phyloP scores from a whole-genome alignment of 2,113 vertebrate species.

The Larimichthys crocea region DNA sequence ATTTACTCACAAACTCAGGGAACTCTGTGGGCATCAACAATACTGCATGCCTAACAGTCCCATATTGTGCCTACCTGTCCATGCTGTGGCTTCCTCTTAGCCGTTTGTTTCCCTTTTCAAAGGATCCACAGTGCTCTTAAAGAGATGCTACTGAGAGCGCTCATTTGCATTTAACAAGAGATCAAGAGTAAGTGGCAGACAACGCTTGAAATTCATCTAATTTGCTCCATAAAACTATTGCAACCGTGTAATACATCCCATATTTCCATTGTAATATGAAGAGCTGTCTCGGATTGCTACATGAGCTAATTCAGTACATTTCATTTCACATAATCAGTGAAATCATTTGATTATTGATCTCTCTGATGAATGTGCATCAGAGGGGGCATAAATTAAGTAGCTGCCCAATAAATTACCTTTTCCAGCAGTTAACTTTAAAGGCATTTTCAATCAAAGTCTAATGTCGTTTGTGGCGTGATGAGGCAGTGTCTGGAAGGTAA shows the following conservation, averaged over 20 bases:
- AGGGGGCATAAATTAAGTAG: constrained; percentile 76
- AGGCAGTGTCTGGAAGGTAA: constrained; percentile 69
- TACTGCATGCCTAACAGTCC: neutral
- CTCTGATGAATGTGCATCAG: constrained; percentile 74
- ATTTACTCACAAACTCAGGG: constrained; percentile 10
- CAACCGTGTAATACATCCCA: constrained; percentile 25
- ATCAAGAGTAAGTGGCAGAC: constrained; percentile 62
- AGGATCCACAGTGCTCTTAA: constrained; percentile 32
- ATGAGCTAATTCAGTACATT: constrained; percentile 45
- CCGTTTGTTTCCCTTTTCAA: constrained; percentile 51
- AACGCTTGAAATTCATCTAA: constrained; percentile 61
- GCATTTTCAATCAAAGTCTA: constrained; percentile 77
- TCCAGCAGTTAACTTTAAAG: constrained; percentile 78
- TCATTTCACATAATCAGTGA: constrained; percentile 66
- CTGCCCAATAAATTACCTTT: constrained; percentile 79
- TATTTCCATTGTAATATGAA: constrained; percentile 42
- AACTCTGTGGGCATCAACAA: constrained; percentile 29
- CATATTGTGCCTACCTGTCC: neutral
- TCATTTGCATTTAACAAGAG: constrained; percentile 73
- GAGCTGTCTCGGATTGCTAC: constrained; percentile 33
- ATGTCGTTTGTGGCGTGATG: constrained; percentile 75
- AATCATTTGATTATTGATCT: constrained; percentile 78
- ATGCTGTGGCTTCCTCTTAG: constrained; percentile 16
- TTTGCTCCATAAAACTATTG: constrained; percentile 53
- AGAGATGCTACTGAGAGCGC: constrained; percentile 29